A percentile compares a stretch with the other conserved stretches of the same genome.
These are phyloP conservation scores for Masnerella sp. DNA, from an alignment of 2,888 invertebrate species.

Conservation along the genomic window DNA sequence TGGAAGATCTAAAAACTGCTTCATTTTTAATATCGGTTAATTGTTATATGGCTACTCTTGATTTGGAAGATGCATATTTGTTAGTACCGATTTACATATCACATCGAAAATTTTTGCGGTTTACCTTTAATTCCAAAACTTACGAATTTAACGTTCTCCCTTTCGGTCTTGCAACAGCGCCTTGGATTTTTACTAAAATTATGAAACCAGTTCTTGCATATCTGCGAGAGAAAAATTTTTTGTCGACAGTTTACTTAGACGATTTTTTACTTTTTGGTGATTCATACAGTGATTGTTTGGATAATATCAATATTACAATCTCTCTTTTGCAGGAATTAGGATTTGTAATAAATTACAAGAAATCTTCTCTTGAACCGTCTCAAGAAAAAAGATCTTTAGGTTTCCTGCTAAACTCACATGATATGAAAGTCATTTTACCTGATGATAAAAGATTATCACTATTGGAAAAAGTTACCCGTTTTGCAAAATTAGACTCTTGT, in stretches of 20 bases:
- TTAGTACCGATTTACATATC: neutral
- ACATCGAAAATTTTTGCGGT: neutral
- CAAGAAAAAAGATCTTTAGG: constrained; percentile 19
- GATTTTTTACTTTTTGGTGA: constrained; percentile 1
- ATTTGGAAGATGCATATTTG: too few relatives aligned
- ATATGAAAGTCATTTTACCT: neutral
- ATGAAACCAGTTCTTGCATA: neutral
- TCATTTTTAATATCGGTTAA: too few relatives aligned
- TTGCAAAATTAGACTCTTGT: neutral
- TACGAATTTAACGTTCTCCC: neutral
- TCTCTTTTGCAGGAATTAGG: neutral
- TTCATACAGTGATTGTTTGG: neutral
- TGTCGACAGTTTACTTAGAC: neutral
- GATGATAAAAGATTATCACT: neutral
- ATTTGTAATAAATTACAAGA: constrained; percentile 8
- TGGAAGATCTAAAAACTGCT: constrained; percentile 23
- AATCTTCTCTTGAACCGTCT: neutral
- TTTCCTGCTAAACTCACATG: constrained; percentile 15
- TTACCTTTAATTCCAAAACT: neutral
- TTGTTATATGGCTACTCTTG: too few relatives aligned
- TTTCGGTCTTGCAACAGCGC: neutral
- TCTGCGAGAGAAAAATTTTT: neutral
- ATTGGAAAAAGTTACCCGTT: neutral
- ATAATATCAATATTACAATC: neutral
- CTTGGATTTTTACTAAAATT: neutral